Evolutionary conservation across 2,113 vertebrate species (phyloP), one percentile per base, ranked within the genome.

Genomic region (Megaptera novaeangliae): DNA sequence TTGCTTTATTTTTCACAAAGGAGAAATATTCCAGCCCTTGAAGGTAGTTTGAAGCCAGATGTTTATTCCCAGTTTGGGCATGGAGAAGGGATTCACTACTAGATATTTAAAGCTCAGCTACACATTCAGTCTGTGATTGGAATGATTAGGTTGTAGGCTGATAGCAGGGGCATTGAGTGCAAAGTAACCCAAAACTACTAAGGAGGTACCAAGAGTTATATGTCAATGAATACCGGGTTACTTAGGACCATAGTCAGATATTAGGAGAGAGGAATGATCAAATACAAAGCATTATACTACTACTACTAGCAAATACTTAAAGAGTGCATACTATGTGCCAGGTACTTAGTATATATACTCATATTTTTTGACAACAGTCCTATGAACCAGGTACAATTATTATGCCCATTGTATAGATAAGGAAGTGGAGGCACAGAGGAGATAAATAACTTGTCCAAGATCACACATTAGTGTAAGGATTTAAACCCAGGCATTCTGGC

Each of bases 31-130:
- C n/a, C 17, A 68, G 17, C 27, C 11, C 15, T 91, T 88, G 41
- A 91, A 49, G 31, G 91, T 17, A 93, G 21, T 64, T 92, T 57
- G 10, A 96, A 89, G 71, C 44, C 8, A 92, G 59, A 14, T 13
- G 10, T 94, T 81, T 77, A 92, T 29, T 89, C 39, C 27, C n/a
- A 85, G n/a, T 74, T 90, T 94, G 55, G 20, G 12, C 25, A 83
- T 41, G 61, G 5, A 94, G 52, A 96, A 90, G 23, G 25, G 39
- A 61, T 57, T 87, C 25, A 83, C 88, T 71, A 59, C 29, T 23
- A 96, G 6, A 85, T 94, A 84, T 80, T 94, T 96, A 34, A 46
- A 93, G 93, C 36, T 82, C 31, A 88, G 27, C 31, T 23, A 29
- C 34, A 94, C 52, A 63, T 84, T 95, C 36, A 83, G 46, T 66